Evolutionary conservation across 2,888 invertebrate species (phyloP).

Genomic region (Meteorus cinctellus): DNA sequence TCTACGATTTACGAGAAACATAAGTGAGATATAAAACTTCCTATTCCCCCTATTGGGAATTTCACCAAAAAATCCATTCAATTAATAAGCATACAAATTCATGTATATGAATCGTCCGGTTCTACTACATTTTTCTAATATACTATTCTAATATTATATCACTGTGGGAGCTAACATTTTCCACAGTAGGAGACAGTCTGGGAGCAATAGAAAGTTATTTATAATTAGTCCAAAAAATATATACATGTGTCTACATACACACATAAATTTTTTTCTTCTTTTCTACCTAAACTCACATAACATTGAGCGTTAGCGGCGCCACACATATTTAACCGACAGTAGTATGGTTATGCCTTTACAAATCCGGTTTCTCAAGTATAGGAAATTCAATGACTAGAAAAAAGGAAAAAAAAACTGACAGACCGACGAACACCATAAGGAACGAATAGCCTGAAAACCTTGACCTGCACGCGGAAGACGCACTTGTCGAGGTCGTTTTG

Average conservation of each 20-base stretch:
- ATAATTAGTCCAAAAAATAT: not conserved
- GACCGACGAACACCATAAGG: conserved; percentile 8
- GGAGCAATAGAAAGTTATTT: conserved; percentile 4
- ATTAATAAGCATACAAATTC: no score
- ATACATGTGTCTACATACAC: not conserved
- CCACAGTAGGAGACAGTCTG: conserved; percentile 4
- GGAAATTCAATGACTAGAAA: conserved; percentile 13
- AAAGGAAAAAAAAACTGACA: not conserved
- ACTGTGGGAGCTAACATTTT: conserved; percentile 6
- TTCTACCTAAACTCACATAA: not conserved
- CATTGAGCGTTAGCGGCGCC: not conserved
- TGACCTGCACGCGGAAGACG: conserved; percentile 25
- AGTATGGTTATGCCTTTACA: not conserved
- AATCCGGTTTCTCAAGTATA: conserved; percentile 16
- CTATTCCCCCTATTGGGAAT: no score
- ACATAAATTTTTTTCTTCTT: not conserved
- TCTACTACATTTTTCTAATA: not conserved
- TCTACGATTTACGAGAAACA: no score
- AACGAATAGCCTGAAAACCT: conserved; percentile 23
- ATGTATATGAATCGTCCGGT: no score
- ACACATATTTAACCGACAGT: conserved; percentile 4
- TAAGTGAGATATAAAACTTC: no score
- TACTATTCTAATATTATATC: not conserved
- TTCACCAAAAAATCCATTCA: no score
- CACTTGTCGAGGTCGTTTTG: conserved; percentile 26